Percentiles rank a stretch among this genome's conserved stretches.
phyloP scores from a whole-genome alignment of 2,797 vertebrate genomes.

The Florisuga fusca region DNA sequence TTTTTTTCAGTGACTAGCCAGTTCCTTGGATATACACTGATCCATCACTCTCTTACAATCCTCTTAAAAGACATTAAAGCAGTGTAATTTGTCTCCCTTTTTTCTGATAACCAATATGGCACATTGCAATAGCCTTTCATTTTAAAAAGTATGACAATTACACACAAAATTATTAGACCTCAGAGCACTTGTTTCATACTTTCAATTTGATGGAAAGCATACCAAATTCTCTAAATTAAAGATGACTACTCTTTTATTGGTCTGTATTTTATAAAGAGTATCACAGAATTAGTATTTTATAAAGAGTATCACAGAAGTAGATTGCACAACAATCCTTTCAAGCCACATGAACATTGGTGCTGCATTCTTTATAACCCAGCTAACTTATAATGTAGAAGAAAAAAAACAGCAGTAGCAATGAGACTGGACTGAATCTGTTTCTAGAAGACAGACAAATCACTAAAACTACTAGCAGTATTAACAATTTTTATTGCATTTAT shows the following conservation, averaged over 20 bases:
- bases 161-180: not conserved
- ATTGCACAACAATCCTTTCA: not conserved
- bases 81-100: not conserved
- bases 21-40: not conserved
- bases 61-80: not conserved
- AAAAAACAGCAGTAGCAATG: not conserved
- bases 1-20: not conserved
- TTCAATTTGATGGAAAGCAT: not conserved
- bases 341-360: not conserved
- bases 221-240: not conserved
- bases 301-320: not conserved
- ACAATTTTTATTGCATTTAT: not conserved
- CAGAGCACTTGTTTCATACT: not conserved
- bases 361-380: not conserved
- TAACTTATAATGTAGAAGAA: not conserved
- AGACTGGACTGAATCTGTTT: not conserved
- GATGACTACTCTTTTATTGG: not conserved
- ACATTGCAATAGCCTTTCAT: not conserved
- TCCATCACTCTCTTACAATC: not conserved
- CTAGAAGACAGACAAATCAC: not conserved
- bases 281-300: not conserved
- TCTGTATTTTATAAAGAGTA: not conserved
- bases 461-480: not conserved
- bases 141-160: not conserved
- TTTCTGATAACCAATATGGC: not conserved